phyloP scores from a whole-genome alignment of 2,797 vertebrate genomes.

The Craterocephalus amniculus region DNA sequence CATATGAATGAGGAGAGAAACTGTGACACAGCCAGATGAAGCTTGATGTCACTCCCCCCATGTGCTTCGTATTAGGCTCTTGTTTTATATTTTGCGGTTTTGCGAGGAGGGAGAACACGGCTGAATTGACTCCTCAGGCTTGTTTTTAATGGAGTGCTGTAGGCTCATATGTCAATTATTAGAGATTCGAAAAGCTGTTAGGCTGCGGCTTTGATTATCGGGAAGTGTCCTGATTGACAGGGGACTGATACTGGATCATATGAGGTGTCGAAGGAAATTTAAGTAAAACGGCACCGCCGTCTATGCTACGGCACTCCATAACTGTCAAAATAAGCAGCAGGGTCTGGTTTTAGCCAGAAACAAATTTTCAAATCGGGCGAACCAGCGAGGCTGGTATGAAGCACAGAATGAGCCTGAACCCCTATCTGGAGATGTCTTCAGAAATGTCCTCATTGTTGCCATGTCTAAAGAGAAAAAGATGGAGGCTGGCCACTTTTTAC shows the following conservation, averaged over 20 bases:
- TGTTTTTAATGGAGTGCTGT: constrained; percentile 61
- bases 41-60: constrained; percentile 48
- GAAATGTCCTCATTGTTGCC: no score
- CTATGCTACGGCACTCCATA: constrained; percentile 2
- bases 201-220: constrained; percentile 20
- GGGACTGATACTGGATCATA: background rate
- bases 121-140: constrained; percentile 51
- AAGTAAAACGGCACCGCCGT: constrained; percentile 8
- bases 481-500: no score
- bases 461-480: background rate
- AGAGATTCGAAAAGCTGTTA: constrained; percentile 43
- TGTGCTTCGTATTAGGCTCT: constrained; percentile 64
- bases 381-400: background rate
- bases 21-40: constrained; percentile 52
- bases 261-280: constrained; percentile 13
- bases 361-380: background rate
- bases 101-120: constrained; percentile 31
- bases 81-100: constrained; percentile 57
- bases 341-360: constrained; percentile 9
- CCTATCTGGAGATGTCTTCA: no score
- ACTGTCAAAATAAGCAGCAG: constrained; percentile 12
- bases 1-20: constrained; percentile 67
- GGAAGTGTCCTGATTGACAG: constrained; percentile 21
- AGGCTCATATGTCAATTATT: constrained; percentile 60
- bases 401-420: background rate